phyloP scores from a whole-genome alignment of 2,888 invertebrate genomes.

The Pandemis corylana region DNA sequence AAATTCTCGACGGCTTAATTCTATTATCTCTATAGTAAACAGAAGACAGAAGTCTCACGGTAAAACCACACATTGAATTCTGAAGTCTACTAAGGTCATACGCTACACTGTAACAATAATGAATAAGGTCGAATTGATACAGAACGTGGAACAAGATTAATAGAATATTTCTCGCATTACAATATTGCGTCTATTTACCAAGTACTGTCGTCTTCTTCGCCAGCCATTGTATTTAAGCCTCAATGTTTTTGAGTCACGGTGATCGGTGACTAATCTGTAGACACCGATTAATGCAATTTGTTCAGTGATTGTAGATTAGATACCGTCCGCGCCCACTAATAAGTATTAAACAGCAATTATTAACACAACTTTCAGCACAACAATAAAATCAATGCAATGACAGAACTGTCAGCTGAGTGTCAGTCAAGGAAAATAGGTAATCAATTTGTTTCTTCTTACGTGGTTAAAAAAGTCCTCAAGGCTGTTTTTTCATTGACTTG shows the following conservation, averaged over 20 bases:
- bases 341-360: background rate
- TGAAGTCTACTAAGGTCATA: slow-evolving; percentile 12
- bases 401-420: slow-evolving; percentile 26
- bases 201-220: slow-evolving; percentile 86
- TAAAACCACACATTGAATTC: background rate
- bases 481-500: slow-evolving; percentile 29
- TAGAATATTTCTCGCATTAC: background rate
- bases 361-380: slow-evolving; percentile 27
- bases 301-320: slow-evolving; percentile 32
- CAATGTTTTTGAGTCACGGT: slow-evolving; percentile 23
- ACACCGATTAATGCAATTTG: slow-evolving; percentile 14
- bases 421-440: slow-evolving; percentile 1
- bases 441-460: slow-evolving; percentile 11
- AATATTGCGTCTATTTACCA: slow-evolving; percentile 75
- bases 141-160: background rate
- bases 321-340: slow-evolving; percentile 20
- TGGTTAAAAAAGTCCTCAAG: slow-evolving; percentile 8
- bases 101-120: background rate
- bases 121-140: background rate
- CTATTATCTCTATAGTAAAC: slow-evolving; percentile 1
- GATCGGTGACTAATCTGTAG: slow-evolving; percentile 23
- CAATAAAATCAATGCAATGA: slow-evolving; percentile 39
- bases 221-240: slow-evolving; percentile 74
- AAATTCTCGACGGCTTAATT: background rate
- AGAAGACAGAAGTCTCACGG: slow-evolving; percentile 22